Evolutionary conservation across 64 coral and sea anemone species (phyloP).

Genomic region (Pocillopora verrucosa): DNA sequence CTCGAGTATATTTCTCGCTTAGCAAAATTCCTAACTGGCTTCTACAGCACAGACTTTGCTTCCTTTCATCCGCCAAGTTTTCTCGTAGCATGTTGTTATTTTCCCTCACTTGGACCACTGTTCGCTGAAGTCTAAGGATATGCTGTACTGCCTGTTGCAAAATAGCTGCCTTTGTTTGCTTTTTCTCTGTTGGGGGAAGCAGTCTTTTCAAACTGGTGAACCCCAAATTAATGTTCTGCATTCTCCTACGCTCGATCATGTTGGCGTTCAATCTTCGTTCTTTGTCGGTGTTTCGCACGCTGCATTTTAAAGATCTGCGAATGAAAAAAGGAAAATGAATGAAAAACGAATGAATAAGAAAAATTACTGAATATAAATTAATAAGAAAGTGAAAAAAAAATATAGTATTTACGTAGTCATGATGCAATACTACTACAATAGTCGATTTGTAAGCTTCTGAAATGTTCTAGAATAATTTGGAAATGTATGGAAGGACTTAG

Average conservation of each 20-base stretch:
- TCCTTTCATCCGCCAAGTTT: constrained; percentile 27
- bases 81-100: constrained; percentile 58
- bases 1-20: background rate
- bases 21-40: background rate
- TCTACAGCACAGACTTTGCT: background rate
- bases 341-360: background rate
- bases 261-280: constrained; percentile 77
- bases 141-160: constrained; percentile 88
- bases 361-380: too few relatives aligned
- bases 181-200: constrained; percentile 80
- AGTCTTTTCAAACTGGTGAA: constrained; percentile 83
- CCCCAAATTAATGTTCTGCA: constrained; percentile 90
- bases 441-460: too few relatives aligned
- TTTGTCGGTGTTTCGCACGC: constrained; percentile 34
- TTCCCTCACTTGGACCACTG: constrained; percentile 70
- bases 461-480: too few relatives aligned
- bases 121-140: constrained; percentile 71
- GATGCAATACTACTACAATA: too few relatives aligned
- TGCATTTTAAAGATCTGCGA: background rate
- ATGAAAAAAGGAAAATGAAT: background rate
- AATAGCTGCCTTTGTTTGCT: constrained; percentile 85
- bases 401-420: too few relatives aligned
- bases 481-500: too few relatives aligned
- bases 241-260: constrained; percentile 87
- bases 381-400: too few relatives aligned